Evolutionary conservation across 2,888 invertebrate genomes (phyloP), one percentile per base, ranked within the genome.

Genomic region (Iphiclides podalirius): DNA sequence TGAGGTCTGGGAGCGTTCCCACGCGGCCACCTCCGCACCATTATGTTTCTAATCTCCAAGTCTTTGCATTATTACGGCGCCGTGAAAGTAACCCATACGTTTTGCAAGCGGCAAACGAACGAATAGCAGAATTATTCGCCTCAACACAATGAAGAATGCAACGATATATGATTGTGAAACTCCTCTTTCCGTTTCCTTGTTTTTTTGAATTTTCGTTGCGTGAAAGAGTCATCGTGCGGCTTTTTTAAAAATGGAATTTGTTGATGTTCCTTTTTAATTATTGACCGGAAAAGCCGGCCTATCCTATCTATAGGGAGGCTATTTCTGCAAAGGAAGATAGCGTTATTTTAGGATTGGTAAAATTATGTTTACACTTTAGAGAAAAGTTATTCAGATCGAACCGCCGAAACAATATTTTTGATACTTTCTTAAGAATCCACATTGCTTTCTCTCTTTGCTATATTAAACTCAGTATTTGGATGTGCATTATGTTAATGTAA

Each of bases 1-100:
- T 82, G 83, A 86, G 79, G 80, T 78, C 86, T 88, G 88, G 86
- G 88, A 88, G 86, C 74, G 75, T 87, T 88, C 88, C 87, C 88
- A 88, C 87, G 88, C 83, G 75, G 69, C 83, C 87, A 84, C 87
- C 87, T 85, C 83, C 84, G 76, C 84, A 81, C 80, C 73, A 87
- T 86, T 86, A 87, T 87, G 84, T 84, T 85, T 79, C 84, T 85
- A 86, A 85, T 83, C 86, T 82, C 82, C 76, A 66, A 82, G 78
- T 83, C 79, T 84, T 85, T 82, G 76, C 76, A 81, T 84, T 87
- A 86, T 82, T 84, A 79, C 75, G 72, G 78, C 75, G 78, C 77
- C 72, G 85, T 78, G 87, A 88, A 88, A 88, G 86, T 85, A 79
- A 72, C 68, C 67, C 59, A 70, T 77, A 72, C 67, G 67, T 79